phyloP scores from a whole-genome alignment of 2,888 invertebrate genomes.

The Andrena trimmerana region DNA sequence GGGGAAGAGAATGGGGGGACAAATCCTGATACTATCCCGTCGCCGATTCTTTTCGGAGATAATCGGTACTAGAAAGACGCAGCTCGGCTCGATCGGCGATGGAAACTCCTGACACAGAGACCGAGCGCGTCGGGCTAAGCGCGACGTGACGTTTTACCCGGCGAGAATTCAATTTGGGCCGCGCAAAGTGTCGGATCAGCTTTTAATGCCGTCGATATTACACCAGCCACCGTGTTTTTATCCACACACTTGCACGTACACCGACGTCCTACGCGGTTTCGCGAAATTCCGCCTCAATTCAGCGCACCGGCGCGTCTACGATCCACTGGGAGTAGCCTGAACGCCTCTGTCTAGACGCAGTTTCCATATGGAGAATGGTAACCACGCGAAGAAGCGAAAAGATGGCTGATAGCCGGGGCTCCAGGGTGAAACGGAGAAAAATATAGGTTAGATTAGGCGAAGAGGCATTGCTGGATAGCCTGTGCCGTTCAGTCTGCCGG shows the following conservation, averaged over 20 bases:
- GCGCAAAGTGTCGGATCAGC: conserved; percentile 77
- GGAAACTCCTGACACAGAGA: conserved; percentile 6
- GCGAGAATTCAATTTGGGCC: conserved; percentile 76
- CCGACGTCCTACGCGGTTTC: conserved; percentile 16
- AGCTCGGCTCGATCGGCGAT: conserved; percentile 7
- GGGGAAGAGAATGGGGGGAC: not conserved
- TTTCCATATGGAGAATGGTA: conserved; percentile 30
- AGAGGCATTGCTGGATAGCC: conserved; percentile 70
- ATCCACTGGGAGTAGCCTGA: not conserved
- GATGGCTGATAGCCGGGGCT: conserved; percentile 58
- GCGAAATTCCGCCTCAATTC: conserved; percentile 22
- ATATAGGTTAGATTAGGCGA: conserved; percentile 79
- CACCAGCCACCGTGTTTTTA: conserved; percentile 28
- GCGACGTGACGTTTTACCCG: conserved; percentile 76
- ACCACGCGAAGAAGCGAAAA: conserved; percentile 39
- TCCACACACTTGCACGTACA: not conserved
- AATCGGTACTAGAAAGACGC: conserved; percentile 4
- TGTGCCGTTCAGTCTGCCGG: conserved; percentile 49
- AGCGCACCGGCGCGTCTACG: not conserved
- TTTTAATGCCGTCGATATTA: conserved; percentile 77
- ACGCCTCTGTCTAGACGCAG: conserved; percentile 47
- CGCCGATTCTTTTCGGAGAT: not conserved
- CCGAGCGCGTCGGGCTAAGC: conserved; percentile 73
- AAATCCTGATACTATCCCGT: not conserved
- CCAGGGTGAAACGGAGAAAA: conserved; percentile 72